These are phyloP conservation scores for Atlantisia rogersi DNA, from an alignment of 2,113 vertebrate genomes.

Conservation along the genomic window DNA sequence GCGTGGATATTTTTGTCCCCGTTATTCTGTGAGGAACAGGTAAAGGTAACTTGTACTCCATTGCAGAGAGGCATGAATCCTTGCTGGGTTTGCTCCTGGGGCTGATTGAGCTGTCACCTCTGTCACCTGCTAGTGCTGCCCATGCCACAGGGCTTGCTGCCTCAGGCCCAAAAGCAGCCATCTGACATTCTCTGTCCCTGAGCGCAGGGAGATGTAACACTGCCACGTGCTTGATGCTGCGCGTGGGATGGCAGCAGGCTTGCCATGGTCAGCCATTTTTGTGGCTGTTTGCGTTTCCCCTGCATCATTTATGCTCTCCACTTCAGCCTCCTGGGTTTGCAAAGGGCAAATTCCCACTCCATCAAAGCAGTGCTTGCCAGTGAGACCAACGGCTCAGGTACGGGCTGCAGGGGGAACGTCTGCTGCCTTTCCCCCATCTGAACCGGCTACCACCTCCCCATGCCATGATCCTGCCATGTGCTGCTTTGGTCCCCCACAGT, in stretches of 20 bases:
- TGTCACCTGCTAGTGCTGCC: not conserved
- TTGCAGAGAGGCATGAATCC: not conserved
- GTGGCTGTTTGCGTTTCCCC: not conserved
- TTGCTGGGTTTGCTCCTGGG: not conserved
- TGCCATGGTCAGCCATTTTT: not conserved
- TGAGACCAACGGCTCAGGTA: not conserved
- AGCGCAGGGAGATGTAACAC: not conserved
- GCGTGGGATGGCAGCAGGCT: not conserved
- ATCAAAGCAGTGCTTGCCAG: not conserved
- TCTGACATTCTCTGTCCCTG: not conserved
- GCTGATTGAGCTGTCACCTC: not conserved
- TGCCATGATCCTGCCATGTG: rapidly evolving
- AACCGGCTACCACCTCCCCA: not conserved
- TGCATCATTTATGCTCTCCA: rapidly evolving
- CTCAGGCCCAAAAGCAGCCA: rapidly evolving
- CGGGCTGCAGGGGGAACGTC: rapidly evolving
- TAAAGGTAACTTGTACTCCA: not conserved
- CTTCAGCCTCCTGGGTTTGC: not conserved
- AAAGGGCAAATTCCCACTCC: not conserved
- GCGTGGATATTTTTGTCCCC: not conserved
- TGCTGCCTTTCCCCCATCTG: not conserved
- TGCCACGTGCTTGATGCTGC: not conserved
- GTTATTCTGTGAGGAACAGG: not conserved
- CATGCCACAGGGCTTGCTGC: rapidly evolving
- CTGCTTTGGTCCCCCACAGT: not conserved